A percentile compares a stretch with the other conserved stretches of the same genome.
phyloP scores from a whole-genome alignment of 2,888 invertebrate genomes.

The Lasioglossum calceatum region DNA sequence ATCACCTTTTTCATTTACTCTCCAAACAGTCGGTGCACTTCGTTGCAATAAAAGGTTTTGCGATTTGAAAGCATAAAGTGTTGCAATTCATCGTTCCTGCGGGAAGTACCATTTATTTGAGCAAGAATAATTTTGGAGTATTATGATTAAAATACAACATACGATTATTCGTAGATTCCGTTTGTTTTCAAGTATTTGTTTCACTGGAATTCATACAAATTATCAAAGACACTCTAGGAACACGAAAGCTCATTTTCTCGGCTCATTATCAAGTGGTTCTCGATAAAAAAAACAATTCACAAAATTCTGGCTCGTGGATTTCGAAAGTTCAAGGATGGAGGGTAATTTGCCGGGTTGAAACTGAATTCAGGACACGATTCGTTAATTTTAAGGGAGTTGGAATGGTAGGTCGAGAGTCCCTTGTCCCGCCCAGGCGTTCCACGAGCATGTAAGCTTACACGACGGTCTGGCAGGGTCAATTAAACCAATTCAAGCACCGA shows the following conservation, averaged over 20 bases:
- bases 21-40: background rate
- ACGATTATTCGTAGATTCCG: background rate
- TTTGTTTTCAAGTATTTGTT: background rate
- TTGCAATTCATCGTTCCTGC: background rate
- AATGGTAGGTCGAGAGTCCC: constrained; percentile 2
- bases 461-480: constrained; percentile 23
- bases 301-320: background rate
- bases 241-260: background rate
- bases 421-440: constrained; percentile 5
- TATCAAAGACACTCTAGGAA: background rate
- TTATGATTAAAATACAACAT: background rate
- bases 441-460: background rate
- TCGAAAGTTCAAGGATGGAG: background rate
- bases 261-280: background rate
- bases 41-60: background rate
- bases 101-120: background rate
- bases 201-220: rapidly evolving
- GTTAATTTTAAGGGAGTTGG: constrained; percentile 4
- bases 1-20: background rate
- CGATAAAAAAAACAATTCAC: background rate
- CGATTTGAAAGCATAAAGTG: background rate
- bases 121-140: background rate
- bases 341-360: background rate
- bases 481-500: constrained; percentile 31
- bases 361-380: background rate